phyloP scores from a whole-genome alignment of 2,113 vertebrate species.

The Eptatretus burgeri region DNA sequence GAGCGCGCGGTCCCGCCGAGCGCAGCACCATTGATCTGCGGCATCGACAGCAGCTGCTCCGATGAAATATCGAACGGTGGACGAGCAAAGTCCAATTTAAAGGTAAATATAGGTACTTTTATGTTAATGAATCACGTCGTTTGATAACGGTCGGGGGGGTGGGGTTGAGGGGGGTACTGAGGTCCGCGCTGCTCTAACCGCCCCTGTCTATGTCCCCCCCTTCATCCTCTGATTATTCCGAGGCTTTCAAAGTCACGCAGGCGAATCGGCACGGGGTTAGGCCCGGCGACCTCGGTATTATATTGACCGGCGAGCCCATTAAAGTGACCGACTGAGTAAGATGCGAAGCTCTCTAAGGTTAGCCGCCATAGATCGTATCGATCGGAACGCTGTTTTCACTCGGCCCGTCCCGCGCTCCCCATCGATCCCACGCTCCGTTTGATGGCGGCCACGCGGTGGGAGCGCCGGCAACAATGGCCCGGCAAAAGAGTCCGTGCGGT shows the following conservation, averaged over 20 bases:
- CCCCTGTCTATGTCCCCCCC: too few species aligned
- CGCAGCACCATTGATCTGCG: too few species aligned
- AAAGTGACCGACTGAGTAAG: conserved; percentile 4
- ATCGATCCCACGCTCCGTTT: not conserved
- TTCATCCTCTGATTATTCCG: conserved; percentile 1
- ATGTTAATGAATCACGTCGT: too few species aligned
- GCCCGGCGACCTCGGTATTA: conserved; percentile 5
- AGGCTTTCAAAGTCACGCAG: conserved; percentile 7
- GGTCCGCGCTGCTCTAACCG: too few species aligned
- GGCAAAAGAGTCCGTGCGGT: too few species aligned
- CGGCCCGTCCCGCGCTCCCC: not conserved
- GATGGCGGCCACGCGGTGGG: not conserved
- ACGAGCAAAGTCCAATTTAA: too few species aligned
- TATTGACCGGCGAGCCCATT: conserved; percentile 5
- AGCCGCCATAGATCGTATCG: conserved; percentile 5
- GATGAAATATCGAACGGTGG: too few species aligned
- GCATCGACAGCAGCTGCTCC: too few species aligned
- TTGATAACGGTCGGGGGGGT: too few species aligned
- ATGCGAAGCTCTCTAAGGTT: conserved; percentile 1
- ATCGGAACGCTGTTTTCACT: not conserved
- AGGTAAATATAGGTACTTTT: too few species aligned
- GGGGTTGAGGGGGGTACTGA: too few species aligned
- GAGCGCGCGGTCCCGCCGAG: too few species aligned
- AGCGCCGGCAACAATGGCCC: not conserved
- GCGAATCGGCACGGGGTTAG: not conserved